Evolutionary conservation across 2,797 vertebrate genomes (phyloP).

Genomic region (Furcifer pardalis): DNA sequence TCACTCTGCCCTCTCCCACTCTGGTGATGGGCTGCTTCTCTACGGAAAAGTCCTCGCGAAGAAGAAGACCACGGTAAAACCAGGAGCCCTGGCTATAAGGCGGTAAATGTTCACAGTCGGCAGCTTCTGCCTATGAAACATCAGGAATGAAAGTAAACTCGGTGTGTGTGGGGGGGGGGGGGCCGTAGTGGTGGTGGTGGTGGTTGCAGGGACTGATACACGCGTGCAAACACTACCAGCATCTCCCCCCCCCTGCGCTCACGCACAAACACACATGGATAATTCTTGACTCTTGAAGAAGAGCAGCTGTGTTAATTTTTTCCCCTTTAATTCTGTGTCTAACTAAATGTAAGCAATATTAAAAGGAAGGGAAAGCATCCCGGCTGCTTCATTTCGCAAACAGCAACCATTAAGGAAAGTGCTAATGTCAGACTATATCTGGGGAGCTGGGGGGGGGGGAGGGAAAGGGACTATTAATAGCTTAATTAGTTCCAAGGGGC

Average conservation of each 20-base stretch:
- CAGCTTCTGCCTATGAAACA: constrained; percentile 11
- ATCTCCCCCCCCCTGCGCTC: too few species aligned
- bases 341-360: background rate
- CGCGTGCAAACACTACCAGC: too few species aligned
- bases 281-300: background rate
- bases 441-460: background rate
- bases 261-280: background rate
- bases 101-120: background rate
- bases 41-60: background rate
- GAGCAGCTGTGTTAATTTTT: background rate
- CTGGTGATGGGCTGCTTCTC: background rate
- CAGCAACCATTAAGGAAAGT: background rate
- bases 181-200: too few species aligned
- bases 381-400: background rate
- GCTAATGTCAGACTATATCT: background rate
- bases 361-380: background rate
- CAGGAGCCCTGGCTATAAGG: background rate
- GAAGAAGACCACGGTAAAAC: background rate
- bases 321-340: background rate
- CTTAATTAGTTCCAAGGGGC: constrained; percentile 18
- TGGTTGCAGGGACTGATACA: background rate
- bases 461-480: background rate
- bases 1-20: too few species aligned
- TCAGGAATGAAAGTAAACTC: constrained; percentile 18
- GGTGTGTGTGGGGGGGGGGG: too few species aligned